A percentile compares a stretch with the other conserved stretches of the same genome.
Conservation (phyloP, 2,888 invertebrate genomes). For the Drosophila diplacantha region DNA sequence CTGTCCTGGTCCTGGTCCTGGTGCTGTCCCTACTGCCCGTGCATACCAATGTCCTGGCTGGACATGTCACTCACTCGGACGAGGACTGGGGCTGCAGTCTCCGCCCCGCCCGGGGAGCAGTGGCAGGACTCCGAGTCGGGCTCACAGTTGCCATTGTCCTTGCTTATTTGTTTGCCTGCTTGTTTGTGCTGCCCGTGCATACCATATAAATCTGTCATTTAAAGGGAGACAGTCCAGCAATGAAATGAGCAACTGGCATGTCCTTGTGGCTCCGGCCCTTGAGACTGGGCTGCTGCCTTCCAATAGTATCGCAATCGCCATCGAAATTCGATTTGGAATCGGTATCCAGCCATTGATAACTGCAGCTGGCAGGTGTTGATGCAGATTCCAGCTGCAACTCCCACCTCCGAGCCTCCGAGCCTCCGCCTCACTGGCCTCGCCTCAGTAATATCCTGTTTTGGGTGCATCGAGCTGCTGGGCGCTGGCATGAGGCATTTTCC, state of each 20-base stretch:
- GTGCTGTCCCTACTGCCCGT: conserved; percentile 6
- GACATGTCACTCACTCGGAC: conserved; percentile 41
- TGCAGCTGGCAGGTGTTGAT: conserved; percentile 33
- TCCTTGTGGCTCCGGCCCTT: conserved; percentile 2
- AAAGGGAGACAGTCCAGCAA: conserved; percentile 32
- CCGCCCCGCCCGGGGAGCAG: too few species aligned
- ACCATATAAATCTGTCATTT: conserved; percentile 63
- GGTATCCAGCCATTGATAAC: conserved; percentile 12
- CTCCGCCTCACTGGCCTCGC: conserved; percentile 1
- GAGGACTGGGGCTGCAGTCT: conserved; percentile 18
- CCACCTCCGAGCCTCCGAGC: background rate
- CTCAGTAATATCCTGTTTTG: conserved; percentile 14
- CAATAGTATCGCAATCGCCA: conserved; percentile 2
- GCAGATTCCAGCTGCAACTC: background rate
- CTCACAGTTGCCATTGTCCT: conserved; percentile 18
- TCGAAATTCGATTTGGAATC: conserved; percentile 5
- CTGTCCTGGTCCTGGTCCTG: background rate
- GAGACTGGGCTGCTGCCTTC: background rate
- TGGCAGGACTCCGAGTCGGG: background rate
- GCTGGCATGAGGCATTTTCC: background rate
- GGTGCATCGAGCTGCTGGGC: background rate
- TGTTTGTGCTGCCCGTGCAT: conserved; percentile 29
- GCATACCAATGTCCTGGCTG: conserved; percentile 44
- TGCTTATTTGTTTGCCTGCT: conserved; percentile 18
- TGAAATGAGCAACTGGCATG: conserved; percentile 24